phyloP scores from a whole-genome alignment of 2,888 invertebrate genomes.

The Capitulum mitella region DNA sequence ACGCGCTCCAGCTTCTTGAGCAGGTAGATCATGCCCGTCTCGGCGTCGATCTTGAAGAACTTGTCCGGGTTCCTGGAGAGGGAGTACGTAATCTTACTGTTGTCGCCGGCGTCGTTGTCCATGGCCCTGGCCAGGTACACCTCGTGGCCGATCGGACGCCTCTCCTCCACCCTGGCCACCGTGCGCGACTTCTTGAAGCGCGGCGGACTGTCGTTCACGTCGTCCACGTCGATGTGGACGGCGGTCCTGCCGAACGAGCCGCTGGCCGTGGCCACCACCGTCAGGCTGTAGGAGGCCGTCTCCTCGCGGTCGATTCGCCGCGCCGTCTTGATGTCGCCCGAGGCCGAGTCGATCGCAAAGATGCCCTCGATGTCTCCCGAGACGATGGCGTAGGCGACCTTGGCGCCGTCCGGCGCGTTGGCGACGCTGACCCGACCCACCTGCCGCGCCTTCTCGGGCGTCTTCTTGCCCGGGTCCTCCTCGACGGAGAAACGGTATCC shows the following conservation, averaged over 20 bases:
- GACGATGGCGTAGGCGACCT: conserved; percentile 73
- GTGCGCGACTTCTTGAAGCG: conserved; percentile 69
- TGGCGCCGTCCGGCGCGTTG: conserved; percentile 60
- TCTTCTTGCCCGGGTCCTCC: conserved; percentile 66
- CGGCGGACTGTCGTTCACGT: conserved; percentile 88
- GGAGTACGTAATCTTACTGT: conserved; percentile 73
- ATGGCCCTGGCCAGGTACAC: conserved; percentile 78
- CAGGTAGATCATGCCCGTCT: conserved; percentile 81
- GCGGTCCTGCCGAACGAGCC: conserved; percentile 66
- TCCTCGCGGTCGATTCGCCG: conserved; percentile 77
- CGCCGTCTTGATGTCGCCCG: conserved; percentile 68
- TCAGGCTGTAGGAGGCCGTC: conserved; percentile 64
- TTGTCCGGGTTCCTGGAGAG: conserved; percentile 70
- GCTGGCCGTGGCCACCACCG: conserved; percentile 69
- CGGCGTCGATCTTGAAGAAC: conserved; percentile 73
- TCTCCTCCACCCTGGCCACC: conserved; percentile 71
- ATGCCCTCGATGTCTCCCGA: conserved; percentile 63
- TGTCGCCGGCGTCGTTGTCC: conserved; percentile 82
- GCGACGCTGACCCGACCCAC: conserved; percentile 60
- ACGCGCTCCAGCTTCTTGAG: conserved; percentile 67
- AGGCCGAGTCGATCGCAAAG: conserved; percentile 70
- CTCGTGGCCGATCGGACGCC: conserved; percentile 88
- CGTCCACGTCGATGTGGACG: conserved; percentile 72
- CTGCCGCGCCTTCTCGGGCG: conserved; percentile 57
- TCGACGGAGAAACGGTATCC: conserved; percentile 73